A percentile compares a stretch with the other conserved stretches of the same genome.
Conservation (phyloP, 2,888 invertebrate species). For the Acanthopleura granulata region DNA sequence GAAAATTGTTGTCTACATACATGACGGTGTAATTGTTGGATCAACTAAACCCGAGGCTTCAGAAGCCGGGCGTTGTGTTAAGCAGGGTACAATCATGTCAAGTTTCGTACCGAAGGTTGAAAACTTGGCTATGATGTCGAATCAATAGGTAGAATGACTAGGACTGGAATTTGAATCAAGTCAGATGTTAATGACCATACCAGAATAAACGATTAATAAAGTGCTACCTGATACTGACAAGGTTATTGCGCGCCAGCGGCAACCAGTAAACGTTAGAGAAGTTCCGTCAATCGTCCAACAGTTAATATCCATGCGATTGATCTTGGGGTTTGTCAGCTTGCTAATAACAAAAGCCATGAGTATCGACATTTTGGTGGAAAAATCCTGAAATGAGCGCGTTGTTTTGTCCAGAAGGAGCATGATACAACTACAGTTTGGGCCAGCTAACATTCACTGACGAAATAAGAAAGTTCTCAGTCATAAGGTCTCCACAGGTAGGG, state of each 20-base stretch:
- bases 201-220: background rate
- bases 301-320: constrained; percentile 8
- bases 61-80: background rate
- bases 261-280: background rate
- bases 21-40: constrained; percentile 1
- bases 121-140: background rate
- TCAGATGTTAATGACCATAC: background rate
- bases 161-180: background rate
- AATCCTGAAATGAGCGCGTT: background rate
- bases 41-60: background rate
- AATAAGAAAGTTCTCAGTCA: background rate
- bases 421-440: background rate
- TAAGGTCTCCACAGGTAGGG: background rate
- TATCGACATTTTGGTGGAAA: background rate
- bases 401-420: background rate
- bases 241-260: background rate
- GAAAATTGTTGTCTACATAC: constrained; percentile 11
- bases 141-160: background rate
- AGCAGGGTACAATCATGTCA: background rate
- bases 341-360: background rate
- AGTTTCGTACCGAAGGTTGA: constrained; percentile 12
- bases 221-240: background rate
- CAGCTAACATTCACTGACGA: background rate
- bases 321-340: background rate
- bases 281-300: background rate